phyloP scores from a whole-genome alignment of 2,113 vertebrate genomes.

The Cichladusa arquata region DNA sequence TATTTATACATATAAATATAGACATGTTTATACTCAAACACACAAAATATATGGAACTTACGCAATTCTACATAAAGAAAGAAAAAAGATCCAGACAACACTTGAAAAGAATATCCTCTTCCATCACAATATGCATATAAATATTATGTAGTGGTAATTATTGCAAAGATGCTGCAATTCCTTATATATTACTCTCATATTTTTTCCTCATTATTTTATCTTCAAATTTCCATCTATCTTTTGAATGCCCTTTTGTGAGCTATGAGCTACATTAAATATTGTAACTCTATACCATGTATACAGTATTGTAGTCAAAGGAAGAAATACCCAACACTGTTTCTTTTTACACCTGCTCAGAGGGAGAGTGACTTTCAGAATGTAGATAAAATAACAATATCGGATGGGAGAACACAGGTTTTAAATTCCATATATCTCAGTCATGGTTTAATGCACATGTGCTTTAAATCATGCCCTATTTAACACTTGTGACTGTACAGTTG shows the following conservation, averaged over 20 bases:
- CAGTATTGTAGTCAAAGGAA: background rate
- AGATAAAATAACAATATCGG: background rate
- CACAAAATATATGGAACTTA: background rate
- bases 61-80: background rate
- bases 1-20: background rate
- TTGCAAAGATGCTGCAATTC: background rate
- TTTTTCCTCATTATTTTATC: background rate
- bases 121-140: background rate
- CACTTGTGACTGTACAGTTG: conserved; percentile 1
- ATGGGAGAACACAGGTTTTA: background rate
- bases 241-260: background rate
- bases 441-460: background rate
- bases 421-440: background rate
- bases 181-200: background rate
- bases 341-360: background rate
- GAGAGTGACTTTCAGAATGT: background rate
- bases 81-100: background rate
- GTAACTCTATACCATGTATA: background rate
- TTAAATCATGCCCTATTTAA: conserved; percentile 48
- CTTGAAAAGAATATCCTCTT: background rate
- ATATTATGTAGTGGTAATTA: background rate
- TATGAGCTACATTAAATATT: background rate
- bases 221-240: background rate
- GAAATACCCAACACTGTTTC: background rate
- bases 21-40: background rate